Base-by-base conservation (phyloP, 2,888 invertebrate species). In the Lypha dubia region DNA sequence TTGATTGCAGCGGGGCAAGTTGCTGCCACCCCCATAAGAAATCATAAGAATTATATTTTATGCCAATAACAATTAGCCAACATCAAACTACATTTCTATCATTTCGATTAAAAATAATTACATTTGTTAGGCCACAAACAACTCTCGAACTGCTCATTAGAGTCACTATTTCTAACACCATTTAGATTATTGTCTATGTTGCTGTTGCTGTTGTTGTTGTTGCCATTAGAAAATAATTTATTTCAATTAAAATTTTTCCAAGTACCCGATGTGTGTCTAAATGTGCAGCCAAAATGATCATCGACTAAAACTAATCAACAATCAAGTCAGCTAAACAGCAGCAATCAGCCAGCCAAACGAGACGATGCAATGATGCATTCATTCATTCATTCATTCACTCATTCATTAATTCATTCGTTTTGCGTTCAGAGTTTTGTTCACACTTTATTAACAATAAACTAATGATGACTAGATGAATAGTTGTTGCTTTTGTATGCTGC, bases 141-240 rank as follows among this genome's bases (percentile, higher is more conserved):
- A 62, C 41, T 63, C 38, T 74, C 13, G 49, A 41, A 63, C 11
- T 20, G 28, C 32, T 65, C 44, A 56, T 17, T 49, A 49, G 20
- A 32, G 56, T 46, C 32, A 68, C 20, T 58, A n/a, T 38, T 70
- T 68, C 60, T 62, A 32, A 28, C 35, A 41, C 17, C 44, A 51
- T 62, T 60, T 41, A 67, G 46, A 28, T 58, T 17, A 20, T 15
- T 51, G 60, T 24, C 13, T 56, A 56, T 41, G n/a, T 9, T 49
- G 3, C 44, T 68, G 22, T n/a, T 68, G 13, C 20, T 70, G 44
- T 44, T 56, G 17, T 24, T 68, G 17, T 41, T 58, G 22, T 58
- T 79, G 58, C 75, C 41, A 83, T 79, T 83, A 83, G 65, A 79
- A 79, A 75, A 79, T 70, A 79, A 83, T 83, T 79, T 83, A 49